These are phyloP conservation scores for Lanius collurio DNA, from an alignment of 2,113 vertebrate genomes.

Conservation along the genomic window DNA sequence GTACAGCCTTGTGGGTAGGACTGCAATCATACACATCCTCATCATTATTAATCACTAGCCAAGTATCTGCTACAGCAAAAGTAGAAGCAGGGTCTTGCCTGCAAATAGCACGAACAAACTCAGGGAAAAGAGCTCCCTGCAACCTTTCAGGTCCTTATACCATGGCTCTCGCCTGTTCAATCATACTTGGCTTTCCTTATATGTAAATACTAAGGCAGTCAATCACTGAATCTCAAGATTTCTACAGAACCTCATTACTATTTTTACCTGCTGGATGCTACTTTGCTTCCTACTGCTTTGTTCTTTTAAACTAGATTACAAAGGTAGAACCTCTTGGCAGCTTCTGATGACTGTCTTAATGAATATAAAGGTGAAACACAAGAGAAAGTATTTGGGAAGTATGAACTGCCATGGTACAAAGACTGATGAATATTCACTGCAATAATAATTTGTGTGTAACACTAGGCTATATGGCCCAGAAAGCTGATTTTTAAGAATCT, in stretches of 20 bases:
- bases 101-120: fast-evolving
- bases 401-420: not conserved
- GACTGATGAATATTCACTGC: not conserved
- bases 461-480: not conserved
- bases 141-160: not conserved
- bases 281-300: not conserved
- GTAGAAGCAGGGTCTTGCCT: not conserved
- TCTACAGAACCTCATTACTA: not conserved
- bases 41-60: not conserved
- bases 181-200: not conserved
- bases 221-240: not conserved
- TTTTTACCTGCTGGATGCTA: not conserved
- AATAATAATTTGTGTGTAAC: not conserved
- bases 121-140: not conserved
- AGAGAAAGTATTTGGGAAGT: not conserved
- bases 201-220: not conserved
- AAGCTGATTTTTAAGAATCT: not conserved
- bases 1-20: not conserved
- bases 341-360: not conserved
- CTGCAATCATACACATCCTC: not conserved
- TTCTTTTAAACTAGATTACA: not conserved
- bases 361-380: not conserved
- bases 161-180: not conserved
- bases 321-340: not conserved
- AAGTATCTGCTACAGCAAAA: not conserved